These are phyloP conservation scores for Pogona vitticeps DNA, from an alignment of 2,113 vertebrate species.

Conservation along the genomic window DNA sequence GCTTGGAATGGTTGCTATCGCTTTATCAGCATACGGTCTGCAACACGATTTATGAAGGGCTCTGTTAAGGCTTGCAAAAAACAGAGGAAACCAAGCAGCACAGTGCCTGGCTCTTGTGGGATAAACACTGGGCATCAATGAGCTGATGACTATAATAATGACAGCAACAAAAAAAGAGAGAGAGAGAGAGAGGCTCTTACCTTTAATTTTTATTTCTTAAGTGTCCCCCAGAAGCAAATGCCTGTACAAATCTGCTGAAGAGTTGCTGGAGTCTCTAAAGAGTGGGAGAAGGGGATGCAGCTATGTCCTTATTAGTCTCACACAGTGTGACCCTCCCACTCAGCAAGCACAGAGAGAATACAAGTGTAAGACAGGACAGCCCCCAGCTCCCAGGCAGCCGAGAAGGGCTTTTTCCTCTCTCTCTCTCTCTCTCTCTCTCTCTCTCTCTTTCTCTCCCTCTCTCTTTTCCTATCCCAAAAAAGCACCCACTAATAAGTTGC, in stretches of 20 bases:
- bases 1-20: background rate
- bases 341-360: constrained; percentile 74
- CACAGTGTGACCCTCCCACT: constrained; percentile 96
- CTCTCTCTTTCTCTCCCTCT: too few species aligned
- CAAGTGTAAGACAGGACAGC: constrained; percentile 76
- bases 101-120: background rate
- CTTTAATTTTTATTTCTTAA: constrained; percentile 54
- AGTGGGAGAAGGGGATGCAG: constrained; percentile 80
- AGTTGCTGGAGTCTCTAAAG: constrained; percentile 73
- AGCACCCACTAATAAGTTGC: background rate
- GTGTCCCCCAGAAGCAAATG: constrained; percentile 62
- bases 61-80: constrained; percentile 1
- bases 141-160: background rate
- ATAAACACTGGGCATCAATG: background rate
- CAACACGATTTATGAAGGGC: background rate
- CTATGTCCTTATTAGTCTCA: constrained; percentile 96
- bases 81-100: constrained; percentile 26
- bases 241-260: constrained; percentile 62
- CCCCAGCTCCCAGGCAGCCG: constrained; percentile 47
- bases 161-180: too few species aligned
- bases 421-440: background rate
- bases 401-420: too few species aligned
- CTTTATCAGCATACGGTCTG: background rate
- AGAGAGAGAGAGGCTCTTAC: constrained; percentile 69
- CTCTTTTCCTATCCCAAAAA: background rate